These are phyloP conservation scores for Prinia subflava DNA, from an alignment of 2,113 vertebrate genomes.

Conservation along the genomic window DNA sequence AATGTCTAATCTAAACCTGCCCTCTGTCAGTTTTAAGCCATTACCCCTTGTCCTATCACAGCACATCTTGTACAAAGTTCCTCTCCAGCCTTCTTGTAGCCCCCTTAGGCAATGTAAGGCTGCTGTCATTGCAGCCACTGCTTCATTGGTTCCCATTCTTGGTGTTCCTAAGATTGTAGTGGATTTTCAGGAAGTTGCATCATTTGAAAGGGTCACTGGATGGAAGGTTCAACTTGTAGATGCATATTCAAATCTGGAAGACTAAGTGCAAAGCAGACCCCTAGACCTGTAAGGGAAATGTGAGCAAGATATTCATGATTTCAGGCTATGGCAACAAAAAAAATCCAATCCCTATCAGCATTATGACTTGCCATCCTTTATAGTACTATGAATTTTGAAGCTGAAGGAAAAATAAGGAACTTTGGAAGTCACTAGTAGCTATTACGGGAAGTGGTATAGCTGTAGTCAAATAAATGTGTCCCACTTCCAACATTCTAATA, in stretches of 20 bases:
- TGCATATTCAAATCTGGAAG: background rate
- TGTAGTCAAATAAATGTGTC: background rate
- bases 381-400: background rate
- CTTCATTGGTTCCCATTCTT: background rate
- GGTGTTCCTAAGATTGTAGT: background rate
- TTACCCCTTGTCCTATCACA: background rate
- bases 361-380: background rate
- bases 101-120: background rate
- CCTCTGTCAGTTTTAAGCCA: background rate
- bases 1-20: background rate
- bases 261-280: background rate
- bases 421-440: background rate
- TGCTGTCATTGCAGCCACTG: background rate
- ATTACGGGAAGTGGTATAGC: background rate
- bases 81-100: background rate
- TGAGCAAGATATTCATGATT: background rate
- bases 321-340: background rate
- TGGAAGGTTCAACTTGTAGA: background rate
- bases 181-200: background rate
- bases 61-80: background rate
- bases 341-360: accelerated
- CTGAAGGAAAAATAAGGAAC: background rate
- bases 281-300: background rate
- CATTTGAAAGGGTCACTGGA: background rate
- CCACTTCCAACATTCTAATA: background rate